Percentiles rank a stretch among this genome's conserved stretches.
phyloP scores from a whole-genome alignment of 2,113 vertebrate genomes.

The Sphaerodactylus townsendi region DNA sequence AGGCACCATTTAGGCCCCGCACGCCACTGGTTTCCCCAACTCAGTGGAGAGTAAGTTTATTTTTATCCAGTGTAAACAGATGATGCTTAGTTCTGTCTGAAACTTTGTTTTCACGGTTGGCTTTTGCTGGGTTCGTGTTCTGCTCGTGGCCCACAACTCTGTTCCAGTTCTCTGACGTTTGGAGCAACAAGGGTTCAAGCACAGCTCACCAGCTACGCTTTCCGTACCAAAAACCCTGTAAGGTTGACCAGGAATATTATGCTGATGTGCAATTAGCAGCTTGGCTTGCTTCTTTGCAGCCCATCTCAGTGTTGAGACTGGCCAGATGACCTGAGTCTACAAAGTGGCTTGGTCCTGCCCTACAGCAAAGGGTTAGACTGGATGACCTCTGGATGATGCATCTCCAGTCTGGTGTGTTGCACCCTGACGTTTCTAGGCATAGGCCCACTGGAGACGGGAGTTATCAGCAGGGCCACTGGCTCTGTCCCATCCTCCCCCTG shows the following conservation, averaged over 20 bases:
- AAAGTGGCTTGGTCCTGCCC: no score
- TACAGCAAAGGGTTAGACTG: neutral
- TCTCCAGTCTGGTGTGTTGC: neutral
- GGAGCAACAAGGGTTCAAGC: no score
- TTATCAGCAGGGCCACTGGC: neutral
- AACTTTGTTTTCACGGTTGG: no score
- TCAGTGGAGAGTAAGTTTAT: no score
- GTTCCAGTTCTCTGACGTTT: no score
- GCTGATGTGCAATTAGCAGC: neutral
- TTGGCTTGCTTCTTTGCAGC: neutral
- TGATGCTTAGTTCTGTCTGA: no score
- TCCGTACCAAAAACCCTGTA: neutral
- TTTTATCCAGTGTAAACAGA: no score
- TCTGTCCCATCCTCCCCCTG: neutral
- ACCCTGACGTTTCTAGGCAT: neutral
- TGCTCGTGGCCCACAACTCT: no score
- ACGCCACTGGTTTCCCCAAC: no score
- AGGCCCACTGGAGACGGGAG: neutral
- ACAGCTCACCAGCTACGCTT: neutral
- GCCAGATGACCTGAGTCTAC: neutral
- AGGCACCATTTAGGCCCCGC: no score
- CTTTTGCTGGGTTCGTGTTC: no score
- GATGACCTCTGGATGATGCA: neutral
- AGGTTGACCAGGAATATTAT: neutral
- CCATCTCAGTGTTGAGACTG: no score